These are phyloP conservation scores for Oreochromis mossambicus DNA, from an alignment of 2,797 vertebrate genomes.

Conservation along the genomic window DNA sequence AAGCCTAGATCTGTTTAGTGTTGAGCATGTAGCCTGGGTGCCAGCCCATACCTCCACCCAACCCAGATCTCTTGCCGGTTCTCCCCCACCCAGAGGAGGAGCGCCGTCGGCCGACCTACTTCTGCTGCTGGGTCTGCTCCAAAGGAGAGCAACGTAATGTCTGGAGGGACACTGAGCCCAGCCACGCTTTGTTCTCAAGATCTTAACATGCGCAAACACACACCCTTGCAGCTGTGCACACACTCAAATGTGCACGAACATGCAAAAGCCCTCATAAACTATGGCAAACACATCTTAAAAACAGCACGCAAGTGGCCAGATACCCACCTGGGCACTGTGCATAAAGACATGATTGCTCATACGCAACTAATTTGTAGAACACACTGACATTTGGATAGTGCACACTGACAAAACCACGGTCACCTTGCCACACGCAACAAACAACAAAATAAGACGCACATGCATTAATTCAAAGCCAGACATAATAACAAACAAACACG, in stretches of 20 bases:
- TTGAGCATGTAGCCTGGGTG: constrained; percentile 18
- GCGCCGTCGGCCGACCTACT: constrained; percentile 66
- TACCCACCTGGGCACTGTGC: constrained; percentile 26
- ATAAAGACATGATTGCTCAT: neutral
- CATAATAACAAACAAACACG: neutral
- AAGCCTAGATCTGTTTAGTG: constrained; percentile 33
- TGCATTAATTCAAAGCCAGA: neutral
- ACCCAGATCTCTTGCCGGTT: neutral
- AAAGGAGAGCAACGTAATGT: constrained; percentile 73
- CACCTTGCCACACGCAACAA: constrained; percentile 17
- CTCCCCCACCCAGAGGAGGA: constrained; percentile 46
- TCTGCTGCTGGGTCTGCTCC: constrained; percentile 66
- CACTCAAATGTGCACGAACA: neutral
- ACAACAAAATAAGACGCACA: neutral
- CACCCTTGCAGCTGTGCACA: constrained; percentile 8
- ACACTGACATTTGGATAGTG: constrained; percentile 38
- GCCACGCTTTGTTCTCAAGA: constrained; percentile 62
- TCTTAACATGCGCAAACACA: constrained; percentile 33
- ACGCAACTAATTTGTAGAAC: neutral
- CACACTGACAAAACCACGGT: constrained; percentile 30
- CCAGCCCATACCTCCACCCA: constrained; percentile 53
- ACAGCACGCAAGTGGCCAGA: neutral
- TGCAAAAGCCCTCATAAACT: neutral
- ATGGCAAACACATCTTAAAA: neutral
- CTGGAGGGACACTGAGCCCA: constrained; percentile 63